These are phyloP conservation scores for Enteromius fasciolatus DNA, from an alignment of 2,797 vertebrate genomes.

Conservation along the genomic window DNA sequence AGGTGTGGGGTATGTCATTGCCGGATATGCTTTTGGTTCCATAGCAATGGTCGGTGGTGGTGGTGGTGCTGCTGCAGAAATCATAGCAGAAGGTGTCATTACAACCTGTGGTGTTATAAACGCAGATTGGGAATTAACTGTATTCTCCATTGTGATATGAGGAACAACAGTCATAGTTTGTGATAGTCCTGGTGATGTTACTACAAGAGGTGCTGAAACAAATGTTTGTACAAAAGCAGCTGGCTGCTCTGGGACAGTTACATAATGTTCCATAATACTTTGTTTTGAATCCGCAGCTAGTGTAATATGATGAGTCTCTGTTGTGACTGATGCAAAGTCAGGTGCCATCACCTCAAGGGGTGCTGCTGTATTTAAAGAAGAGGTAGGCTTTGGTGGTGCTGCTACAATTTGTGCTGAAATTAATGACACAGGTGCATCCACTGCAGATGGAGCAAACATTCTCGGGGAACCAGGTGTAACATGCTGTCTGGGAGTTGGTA, in stretches of 20 bases:
- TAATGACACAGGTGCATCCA: constrained; percentile 32
- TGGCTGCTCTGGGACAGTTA: constrained; percentile 53
- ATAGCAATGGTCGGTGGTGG: constrained; percentile 5
- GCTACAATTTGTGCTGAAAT: constrained; percentile 30
- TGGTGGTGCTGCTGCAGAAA: constrained; percentile 20
- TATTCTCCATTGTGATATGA: constrained; percentile 18
- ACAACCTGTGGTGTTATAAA: constrained; percentile 12
- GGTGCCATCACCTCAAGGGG: constrained; percentile 1
- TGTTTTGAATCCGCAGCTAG: constrained; percentile 1
- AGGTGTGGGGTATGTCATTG: constrained; percentile 49
- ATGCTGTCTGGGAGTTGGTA: constrained; percentile 57
- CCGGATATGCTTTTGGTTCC: constrained; percentile 17
- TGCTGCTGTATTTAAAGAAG: constrained; percentile 19
- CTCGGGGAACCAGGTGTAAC: constrained; percentile 27
- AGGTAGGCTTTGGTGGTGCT: constrained; percentile 32
- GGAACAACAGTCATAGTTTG: constrained; percentile 21
- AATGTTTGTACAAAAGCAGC: constrained; percentile 37
- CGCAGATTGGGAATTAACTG: constrained; percentile 10
- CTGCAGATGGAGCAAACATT: constrained; percentile 30
- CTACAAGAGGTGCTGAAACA: constrained; percentile 39
- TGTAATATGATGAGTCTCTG: background rate
- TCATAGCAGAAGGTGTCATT: constrained; percentile 32
- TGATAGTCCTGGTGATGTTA: constrained; percentile 3
- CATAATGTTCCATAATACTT: constrained; percentile 19
- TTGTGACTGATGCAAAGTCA: constrained; percentile 5